phyloP scores from a whole-genome alignment of 2,797 vertebrate species.

The Sarcophilus harrisii region DNA sequence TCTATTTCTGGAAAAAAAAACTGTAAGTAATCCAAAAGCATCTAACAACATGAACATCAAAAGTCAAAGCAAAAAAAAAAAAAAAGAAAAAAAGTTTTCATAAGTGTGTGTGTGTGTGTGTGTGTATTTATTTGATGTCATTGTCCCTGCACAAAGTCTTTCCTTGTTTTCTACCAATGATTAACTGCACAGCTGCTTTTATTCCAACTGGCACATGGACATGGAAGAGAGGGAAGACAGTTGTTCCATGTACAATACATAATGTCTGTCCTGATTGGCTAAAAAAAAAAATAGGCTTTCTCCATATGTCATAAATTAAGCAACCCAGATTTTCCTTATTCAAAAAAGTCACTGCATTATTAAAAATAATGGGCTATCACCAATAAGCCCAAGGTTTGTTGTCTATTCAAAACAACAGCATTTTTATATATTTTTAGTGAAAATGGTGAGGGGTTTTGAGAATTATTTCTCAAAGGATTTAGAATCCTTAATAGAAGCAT shows the following conservation, averaged over 20 bases:
- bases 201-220: not conserved
- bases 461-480: slow-evolving; percentile 11
- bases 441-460: slow-evolving; percentile 31
- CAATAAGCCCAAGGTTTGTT: slow-evolving; percentile 22
- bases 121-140: slow-evolving; percentile 38
- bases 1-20: slow-evolving; percentile 27
- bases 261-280: slow-evolving; percentile 21
- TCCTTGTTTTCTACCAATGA: not conserved
- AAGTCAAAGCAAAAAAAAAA: slow-evolving; percentile 7
- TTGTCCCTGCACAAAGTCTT: slow-evolving; percentile 24
- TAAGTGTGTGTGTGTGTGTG: not conserved
- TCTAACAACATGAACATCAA: slow-evolving; percentile 2
- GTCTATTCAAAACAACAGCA: slow-evolving; percentile 28
- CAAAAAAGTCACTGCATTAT: slow-evolving; percentile 28
- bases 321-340: slow-evolving; percentile 26
- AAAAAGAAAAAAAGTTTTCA: slow-evolving; percentile 63
- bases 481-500: slow-evolving; percentile 46
- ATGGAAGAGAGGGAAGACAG: not conserved
- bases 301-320: slow-evolving; percentile 54
- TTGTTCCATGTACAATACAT: fast-evolving
- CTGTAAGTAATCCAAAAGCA: slow-evolving; percentile 31
- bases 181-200: not conserved
- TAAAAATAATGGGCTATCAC: slow-evolving; percentile 55
- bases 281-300: not conserved
- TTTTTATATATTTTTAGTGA: slow-evolving; percentile 13